Evolutionary conservation across 1,140 invertebrate species (phyloP).

Genomic region (Caenorhabditis remanei): DNA sequence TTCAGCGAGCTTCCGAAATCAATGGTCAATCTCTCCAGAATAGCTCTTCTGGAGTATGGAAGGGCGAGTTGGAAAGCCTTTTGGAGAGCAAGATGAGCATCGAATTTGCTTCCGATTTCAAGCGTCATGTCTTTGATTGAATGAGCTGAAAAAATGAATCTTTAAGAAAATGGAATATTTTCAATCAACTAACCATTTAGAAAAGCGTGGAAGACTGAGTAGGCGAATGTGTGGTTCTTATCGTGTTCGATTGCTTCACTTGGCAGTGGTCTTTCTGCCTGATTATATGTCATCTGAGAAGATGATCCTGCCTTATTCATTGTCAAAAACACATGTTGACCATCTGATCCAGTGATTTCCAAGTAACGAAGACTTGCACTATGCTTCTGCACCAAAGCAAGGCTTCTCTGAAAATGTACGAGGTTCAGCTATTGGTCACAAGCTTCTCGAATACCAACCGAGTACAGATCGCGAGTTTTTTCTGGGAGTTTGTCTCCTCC

Average conservation of each 20-base stretch:
- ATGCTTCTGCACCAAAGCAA: neutral
- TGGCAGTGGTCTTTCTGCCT: neutral
- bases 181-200: neutral
- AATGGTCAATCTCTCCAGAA: neutral
- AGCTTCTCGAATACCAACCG: neutral
- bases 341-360: neutral
- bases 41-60: neutral
- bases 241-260: neutral
- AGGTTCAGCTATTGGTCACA: neutral
- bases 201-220: neutral
- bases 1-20: conserved; percentile 27
- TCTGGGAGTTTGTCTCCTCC: neutral
- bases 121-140: neutral
- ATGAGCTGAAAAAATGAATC: neutral
- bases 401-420: neutral
- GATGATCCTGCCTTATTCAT: neutral
- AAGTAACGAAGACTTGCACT: neutral
- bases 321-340: neutral
- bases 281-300: neutral
- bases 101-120: conserved; percentile 8
- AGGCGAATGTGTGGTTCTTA: neutral
- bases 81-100: conserved; percentile 16
- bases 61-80: conserved; percentile 1
- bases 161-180: neutral
- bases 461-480: neutral